These are phyloP conservation scores for Drosophila gunungcola DNA, from an alignment of 1,140 invertebrate species.

Conservation along the genomic window DNA sequence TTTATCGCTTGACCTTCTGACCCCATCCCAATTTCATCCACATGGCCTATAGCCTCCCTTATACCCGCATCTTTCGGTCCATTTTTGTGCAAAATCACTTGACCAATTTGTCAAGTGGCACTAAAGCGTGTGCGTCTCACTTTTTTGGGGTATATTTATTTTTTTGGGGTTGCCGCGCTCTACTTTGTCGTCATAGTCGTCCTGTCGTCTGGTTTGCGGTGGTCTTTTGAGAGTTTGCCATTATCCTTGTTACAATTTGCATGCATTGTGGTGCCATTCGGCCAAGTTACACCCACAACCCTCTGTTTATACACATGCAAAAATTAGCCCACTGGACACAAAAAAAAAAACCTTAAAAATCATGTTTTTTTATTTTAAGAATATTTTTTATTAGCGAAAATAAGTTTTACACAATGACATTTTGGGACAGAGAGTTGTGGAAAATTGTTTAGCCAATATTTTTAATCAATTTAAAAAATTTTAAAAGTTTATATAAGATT, in stretches of 20 bases:
- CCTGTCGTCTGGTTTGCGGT: conserved; percentile 66
- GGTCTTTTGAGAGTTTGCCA: conserved; percentile 76
- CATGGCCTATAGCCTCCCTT: conserved; percentile 4
- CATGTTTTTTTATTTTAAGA: not conserved
- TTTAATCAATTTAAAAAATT: too few species aligned
- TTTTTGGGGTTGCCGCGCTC: conserved; percentile 44
- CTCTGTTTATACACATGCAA: not conserved
- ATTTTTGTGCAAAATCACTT: conserved; percentile 79
- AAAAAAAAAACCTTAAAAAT: not conserved
- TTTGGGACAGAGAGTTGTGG: too few species aligned
- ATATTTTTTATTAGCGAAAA: not conserved
- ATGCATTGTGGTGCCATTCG: conserved; percentile 70
- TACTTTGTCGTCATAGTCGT: conserved; percentile 33
- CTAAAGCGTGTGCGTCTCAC: conserved; percentile 66
- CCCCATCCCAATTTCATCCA: not conserved
- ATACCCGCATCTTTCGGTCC: conserved; percentile 9
- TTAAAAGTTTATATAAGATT: too few species aligned
- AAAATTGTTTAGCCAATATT: too few species aligned
- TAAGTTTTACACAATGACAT: too few species aligned
- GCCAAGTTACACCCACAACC: not conserved
- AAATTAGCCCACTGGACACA: not conserved
- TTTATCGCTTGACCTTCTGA: conserved; percentile 36
- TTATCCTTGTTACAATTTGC: conserved; percentile 80
- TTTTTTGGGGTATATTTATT: conserved; percentile 10
- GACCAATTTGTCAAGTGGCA: conserved; percentile 83